Conservation (phyloP, 2,888 invertebrate genomes). For the Ormyrus nitidulus region DNA sequence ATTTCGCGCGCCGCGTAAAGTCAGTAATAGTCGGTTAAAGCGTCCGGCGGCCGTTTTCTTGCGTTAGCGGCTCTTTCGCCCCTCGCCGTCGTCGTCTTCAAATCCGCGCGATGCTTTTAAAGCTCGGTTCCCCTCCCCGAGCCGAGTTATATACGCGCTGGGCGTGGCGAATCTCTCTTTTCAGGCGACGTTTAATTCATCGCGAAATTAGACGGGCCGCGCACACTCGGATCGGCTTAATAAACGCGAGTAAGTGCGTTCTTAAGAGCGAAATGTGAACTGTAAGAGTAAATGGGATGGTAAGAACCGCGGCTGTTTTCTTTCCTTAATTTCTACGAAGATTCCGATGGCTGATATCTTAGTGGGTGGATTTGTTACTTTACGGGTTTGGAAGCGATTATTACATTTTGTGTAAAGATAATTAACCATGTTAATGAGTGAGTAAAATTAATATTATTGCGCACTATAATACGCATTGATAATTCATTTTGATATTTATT, state of each 20-base stretch:
- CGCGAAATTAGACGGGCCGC: conserved; percentile 6
- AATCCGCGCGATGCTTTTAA: background rate
- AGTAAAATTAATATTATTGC: no score
- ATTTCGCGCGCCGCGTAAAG: conserved; percentile 13
- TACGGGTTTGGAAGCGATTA: no score
- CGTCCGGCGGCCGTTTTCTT: background rate
- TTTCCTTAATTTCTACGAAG: no score
- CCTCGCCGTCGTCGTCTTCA: background rate
- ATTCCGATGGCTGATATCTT: no score
- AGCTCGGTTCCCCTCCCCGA: background rate
- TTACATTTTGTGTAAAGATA: no score
- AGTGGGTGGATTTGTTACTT: no score
- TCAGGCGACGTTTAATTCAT: conserved; percentile 20
- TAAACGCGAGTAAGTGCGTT: conserved; percentile 6
- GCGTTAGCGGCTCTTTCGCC: background rate
- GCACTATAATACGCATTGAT: no score
- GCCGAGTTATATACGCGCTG: background rate
- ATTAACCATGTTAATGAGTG: no score
- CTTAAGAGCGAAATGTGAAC: background rate
- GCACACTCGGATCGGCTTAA: conserved; percentile 14
- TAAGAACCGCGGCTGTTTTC: no score
- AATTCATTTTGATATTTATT: no score
- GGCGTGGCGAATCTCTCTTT: background rate
- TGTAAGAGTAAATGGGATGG: no score
- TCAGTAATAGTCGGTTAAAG: conserved; percentile 11